Conservation (phyloP, 1,140 invertebrate species). For the Trichonephila inaurata region DNA sequence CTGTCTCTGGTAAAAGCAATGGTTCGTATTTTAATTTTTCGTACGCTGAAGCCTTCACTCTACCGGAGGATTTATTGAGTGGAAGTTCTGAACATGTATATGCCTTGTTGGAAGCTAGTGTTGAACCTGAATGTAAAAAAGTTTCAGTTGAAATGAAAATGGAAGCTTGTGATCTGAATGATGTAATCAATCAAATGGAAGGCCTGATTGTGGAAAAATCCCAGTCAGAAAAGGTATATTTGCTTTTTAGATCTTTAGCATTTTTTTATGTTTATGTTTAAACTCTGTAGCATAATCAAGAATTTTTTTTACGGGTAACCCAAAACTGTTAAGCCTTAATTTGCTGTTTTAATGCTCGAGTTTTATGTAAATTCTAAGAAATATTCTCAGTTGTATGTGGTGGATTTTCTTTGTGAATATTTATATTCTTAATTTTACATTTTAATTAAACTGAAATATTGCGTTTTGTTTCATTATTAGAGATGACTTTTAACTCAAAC, state of each 20-base stretch:
- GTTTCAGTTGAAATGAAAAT: not conserved
- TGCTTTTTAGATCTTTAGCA: not conserved
- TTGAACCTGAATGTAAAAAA: not conserved
- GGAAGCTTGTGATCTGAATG: not conserved
- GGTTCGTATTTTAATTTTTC: not conserved
- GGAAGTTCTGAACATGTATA: not conserved
- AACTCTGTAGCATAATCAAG: not conserved
- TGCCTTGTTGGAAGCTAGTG: not conserved
- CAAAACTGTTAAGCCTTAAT: too few relatives aligned
- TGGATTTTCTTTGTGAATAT: too few relatives aligned
- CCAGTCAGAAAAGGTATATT: not conserved
- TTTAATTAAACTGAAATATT: too few relatives aligned
- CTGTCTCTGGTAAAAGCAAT: not conserved
- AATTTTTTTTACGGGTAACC: too few relatives aligned
- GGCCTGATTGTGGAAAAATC: not conserved
- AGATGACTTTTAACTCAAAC: too few relatives aligned
- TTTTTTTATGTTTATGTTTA: not conserved
- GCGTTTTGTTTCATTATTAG: too few relatives aligned
- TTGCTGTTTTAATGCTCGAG: too few relatives aligned
- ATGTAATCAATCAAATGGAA: not conserved
- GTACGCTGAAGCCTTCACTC: not conserved
- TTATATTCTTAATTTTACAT: too few relatives aligned
- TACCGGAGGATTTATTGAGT: not conserved
- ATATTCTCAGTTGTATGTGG: too few relatives aligned
- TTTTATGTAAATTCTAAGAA: too few relatives aligned